Evolutionary conservation across 2,113 vertebrate genomes (phyloP).

Genomic region (Campylomormyrus numenius): DNA sequence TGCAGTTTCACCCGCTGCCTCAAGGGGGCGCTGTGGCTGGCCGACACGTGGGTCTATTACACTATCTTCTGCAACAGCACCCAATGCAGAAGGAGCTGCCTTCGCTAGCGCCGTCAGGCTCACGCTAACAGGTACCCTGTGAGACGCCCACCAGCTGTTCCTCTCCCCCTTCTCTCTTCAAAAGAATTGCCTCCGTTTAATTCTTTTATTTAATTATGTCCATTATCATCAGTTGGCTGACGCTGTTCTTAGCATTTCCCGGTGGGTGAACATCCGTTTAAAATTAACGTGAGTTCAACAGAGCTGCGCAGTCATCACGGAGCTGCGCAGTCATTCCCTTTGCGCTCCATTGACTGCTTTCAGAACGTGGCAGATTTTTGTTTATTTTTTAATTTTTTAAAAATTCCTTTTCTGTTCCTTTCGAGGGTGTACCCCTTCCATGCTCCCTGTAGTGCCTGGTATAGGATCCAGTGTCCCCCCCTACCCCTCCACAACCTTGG

Average conservation of each 20-base stretch:
- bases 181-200: background rate
- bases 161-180: background rate
- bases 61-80: conserved; percentile 49
- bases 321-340: background rate
- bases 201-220: background rate
- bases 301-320: background rate
- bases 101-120: conserved; percentile 31
- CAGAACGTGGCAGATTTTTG: background rate
- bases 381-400: background rate
- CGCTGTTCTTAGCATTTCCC: background rate
- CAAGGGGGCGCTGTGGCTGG: conserved; percentile 54
- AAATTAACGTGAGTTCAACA: background rate
- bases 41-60: conserved; percentile 62
- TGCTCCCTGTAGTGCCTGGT: background rate
- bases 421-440: background rate
- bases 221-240: background rate
- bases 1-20: conserved; percentile 42
- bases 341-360: background rate
- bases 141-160: background rate
- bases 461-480: too few species aligned
- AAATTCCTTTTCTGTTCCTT: background rate
- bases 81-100: conserved; percentile 37
- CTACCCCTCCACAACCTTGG: background rate
- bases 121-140: background rate
- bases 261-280: background rate